Conservation (phyloP, 1,140 invertebrate genomes). For the Berghia stephanieae region DNA sequence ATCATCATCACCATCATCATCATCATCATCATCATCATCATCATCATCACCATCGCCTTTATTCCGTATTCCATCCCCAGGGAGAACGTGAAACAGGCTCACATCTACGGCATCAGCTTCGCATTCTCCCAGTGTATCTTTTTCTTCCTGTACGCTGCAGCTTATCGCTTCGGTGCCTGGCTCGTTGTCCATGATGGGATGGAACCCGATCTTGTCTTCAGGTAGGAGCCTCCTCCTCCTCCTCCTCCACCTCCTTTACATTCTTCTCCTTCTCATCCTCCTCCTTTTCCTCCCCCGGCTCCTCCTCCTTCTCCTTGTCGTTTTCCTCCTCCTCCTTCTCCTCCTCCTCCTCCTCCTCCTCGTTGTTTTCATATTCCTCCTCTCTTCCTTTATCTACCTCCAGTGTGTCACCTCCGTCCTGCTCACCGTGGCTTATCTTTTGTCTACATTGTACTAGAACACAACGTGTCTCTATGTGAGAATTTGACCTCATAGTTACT, state of each 20-base stretch:
- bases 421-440: too few relatives aligned
- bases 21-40: neutral
- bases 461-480: too few relatives aligned
- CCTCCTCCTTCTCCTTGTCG: neutral
- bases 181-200: constrained; percentile 75
- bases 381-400: neutral
- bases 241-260: neutral
- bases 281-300: neutral
- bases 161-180: constrained; percentile 84
- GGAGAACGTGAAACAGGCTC: constrained; percentile 72
- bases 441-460: too few relatives aligned
- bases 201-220: constrained; percentile 80
- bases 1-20: neutral
- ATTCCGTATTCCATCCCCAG: constrained; percentile 39
- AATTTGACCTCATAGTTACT: too few relatives aligned
- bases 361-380: too few relatives aligned
- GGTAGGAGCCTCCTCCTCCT: constrained; percentile 69
- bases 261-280: neutral
- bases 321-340: too few relatives aligned
- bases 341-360: too few relatives aligned
- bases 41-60: neutral
- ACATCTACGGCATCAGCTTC: constrained; percentile 77
- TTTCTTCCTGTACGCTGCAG: constrained; percentile 82
- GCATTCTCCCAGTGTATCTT: constrained; percentile 81
- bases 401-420: neutral